Base-by-base conservation (phyloP, 2,113 vertebrate genomes). In the Oplegnathus fasciatus region DNA sequence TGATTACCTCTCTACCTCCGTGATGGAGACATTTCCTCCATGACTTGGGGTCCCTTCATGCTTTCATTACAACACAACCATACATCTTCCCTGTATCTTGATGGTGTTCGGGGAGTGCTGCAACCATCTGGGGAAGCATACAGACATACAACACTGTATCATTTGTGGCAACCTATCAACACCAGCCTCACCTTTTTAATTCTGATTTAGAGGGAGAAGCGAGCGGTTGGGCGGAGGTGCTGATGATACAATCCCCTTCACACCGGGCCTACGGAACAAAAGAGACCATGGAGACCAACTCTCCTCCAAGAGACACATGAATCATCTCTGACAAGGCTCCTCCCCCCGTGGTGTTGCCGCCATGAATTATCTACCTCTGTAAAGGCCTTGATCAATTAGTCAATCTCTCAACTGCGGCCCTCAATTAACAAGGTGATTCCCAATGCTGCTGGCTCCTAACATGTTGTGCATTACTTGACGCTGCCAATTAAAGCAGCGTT, bases 301-400 rank as follows among this genome's bases (percentile, higher is more conserved):
- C 74, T 85, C 87, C 83, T 92, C 75, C 80, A 76, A 69, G 85
- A 95, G 90, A 92, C 67, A 64, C 94, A 95, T 95, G 91, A 93
- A 95, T 95, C 95, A 92, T 93, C 80, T 44, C 69, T 89, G 94
- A 95, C 94, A 94, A 87, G 88, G 66, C 91, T 91, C 91, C 92
- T 91, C 89, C 92, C 87, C 77, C 81, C 57, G 17, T 34, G 62
- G 84, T 80, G 86, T 86, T 86, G 87, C 86, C 34, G 61, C 89
- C 82, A 77, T 90, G 91, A 94, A 90, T 94, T 93, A 95, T 92
- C 94, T 85, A 86, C 84, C 84, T 73, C 79, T 68, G 90, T 88
- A 89, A 92, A 91, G 90, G 85, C 93, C 88, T 93, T 88, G 90
- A 95, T 96, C 95, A 95, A 96, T 95, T 96, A 95, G 94, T 95